Evolutionary conservation across 2,797 vertebrate species (phyloP).

Genomic region (Columba guinea): DNA sequence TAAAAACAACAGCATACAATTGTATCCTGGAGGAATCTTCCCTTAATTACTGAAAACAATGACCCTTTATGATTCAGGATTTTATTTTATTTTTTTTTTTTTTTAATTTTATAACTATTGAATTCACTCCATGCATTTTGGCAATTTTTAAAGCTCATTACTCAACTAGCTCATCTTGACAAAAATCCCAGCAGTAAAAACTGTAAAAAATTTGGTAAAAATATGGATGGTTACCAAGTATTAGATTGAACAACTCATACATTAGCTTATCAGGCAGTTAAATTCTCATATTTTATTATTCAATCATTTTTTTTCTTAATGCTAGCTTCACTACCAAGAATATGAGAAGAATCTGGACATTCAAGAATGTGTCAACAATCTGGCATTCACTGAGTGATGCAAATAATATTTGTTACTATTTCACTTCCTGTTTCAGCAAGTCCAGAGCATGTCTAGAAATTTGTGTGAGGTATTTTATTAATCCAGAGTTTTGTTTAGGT

Average conservation of each 20-base stretch:
- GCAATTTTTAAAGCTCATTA: background rate
- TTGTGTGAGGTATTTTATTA: background rate
- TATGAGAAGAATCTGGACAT: background rate
- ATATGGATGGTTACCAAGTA: background rate
- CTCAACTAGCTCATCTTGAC: background rate
- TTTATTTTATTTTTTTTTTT: too few species aligned
- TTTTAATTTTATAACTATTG: background rate
- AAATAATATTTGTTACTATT: background rate
- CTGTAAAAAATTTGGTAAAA: background rate
- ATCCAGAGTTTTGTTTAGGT: background rate
- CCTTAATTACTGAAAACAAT: conserved; percentile 22
- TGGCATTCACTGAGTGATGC: background rate
- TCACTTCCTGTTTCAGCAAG: background rate
- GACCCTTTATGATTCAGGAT: background rate
- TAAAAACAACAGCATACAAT: background rate
- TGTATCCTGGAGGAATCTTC: background rate
- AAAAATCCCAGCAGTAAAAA: background rate
- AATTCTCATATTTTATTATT: background rate
- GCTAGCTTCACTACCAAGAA: background rate
- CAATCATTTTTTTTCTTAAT: background rate
- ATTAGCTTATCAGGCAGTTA: background rate
- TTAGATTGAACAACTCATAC: background rate
- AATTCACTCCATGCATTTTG: background rate
- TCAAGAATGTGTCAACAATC: background rate
- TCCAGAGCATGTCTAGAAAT: background rate